Evolutionary conservation across 2,888 invertebrate species (phyloP).

Genomic region (Entomobrya proxima): DNA sequence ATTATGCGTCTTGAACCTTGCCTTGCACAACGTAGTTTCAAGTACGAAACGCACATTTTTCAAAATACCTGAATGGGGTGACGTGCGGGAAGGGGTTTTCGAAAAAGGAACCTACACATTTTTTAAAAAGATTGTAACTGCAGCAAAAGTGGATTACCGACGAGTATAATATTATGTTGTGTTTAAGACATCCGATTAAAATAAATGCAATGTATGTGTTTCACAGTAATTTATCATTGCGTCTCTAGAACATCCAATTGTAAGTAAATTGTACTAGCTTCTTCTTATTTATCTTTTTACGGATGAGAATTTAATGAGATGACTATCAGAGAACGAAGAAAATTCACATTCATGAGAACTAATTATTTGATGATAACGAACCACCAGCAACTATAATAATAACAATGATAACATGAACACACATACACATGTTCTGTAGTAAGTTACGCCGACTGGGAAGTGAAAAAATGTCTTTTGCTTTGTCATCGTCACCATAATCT

Average conservation of each 20-base stretch:
- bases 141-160: neutral
- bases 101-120: neutral
- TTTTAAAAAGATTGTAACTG: neutral
- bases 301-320: constrained; percentile 48
- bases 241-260: neutral
- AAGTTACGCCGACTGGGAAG: constrained; percentile 43
- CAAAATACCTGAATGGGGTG: constrained; percentile 23
- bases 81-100: constrained; percentile 1
- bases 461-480: constrained; percentile 36
- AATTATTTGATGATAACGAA: constrained; percentile 18
- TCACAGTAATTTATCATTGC: neutral
- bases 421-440: neutral
- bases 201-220: neutral
- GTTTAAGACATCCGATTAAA: too few relatives aligned
- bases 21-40: constrained; percentile 56
- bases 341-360: constrained; percentile 43
- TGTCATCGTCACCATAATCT: constrained; percentile 43
- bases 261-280: neutral
- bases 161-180: too few relatives aligned
- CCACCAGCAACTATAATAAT: constrained; percentile 21
- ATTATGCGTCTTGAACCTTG: constrained; percentile 32
- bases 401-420: neutral
- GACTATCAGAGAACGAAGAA: neutral
- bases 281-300: constrained; percentile 25
- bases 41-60: constrained; percentile 53